Percentiles rank a stretch among this genome's conserved stretches.
Conservation (phyloP, 1,140 invertebrate genomes). For the Orchesella cincta region DNA sequence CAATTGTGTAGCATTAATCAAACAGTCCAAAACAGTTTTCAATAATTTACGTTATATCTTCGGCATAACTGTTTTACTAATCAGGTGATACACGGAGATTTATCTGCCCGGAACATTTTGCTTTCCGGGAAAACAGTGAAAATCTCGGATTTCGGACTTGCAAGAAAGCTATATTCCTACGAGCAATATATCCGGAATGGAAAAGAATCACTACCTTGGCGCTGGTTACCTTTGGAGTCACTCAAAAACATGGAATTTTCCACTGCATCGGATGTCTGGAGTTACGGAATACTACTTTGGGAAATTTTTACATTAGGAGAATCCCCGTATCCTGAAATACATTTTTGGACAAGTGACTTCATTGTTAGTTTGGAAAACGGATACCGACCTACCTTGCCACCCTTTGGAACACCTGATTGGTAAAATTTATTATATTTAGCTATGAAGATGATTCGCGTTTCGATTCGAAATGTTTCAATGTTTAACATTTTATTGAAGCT, state of each 20-base stretch:
- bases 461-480: too few relatives aligned
- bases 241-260: slow-evolving; percentile 22
- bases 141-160: slow-evolving; percentile 8
- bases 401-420: too few relatives aligned
- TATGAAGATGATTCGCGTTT: too few relatives aligned
- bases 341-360: not conserved
- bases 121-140: not conserved
- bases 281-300: slow-evolving; percentile 82
- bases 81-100: slow-evolving; percentile 48
- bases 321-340: not conserved
- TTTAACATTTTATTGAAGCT: too few relatives aligned
- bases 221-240: slow-evolving; percentile 6
- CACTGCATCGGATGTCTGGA: slow-evolving; percentile 62
- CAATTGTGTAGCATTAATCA: too few relatives aligned
- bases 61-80: too few relatives aligned
- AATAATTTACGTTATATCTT: too few relatives aligned
- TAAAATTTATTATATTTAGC: too few relatives aligned
- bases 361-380: not conserved
- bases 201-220: slow-evolving; percentile 17
- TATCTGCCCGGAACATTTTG: slow-evolving; percentile 3
- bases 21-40: too few relatives aligned
- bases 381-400: too few relatives aligned
- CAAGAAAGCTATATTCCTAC: not conserved
- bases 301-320: slow-evolving; percentile 73
- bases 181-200: not conserved